Evolutionary conservation across 2,888 invertebrate genomes (phyloP).

Genomic region (Petrolisthes manimaculis): DNA sequence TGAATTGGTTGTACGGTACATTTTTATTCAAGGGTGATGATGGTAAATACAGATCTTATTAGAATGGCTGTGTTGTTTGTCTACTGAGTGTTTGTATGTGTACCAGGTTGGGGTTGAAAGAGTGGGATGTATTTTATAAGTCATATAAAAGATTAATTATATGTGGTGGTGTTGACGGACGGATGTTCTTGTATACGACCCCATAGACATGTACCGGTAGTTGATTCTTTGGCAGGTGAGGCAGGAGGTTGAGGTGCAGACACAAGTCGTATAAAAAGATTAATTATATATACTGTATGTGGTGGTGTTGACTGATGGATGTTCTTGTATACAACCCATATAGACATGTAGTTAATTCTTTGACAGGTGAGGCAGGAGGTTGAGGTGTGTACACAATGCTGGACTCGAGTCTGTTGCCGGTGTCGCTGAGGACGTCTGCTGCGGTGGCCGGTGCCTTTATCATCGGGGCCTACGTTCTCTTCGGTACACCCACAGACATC

Average conservation of each 20-base stretch:
- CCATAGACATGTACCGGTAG: background rate
- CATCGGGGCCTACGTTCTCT: slow-evolving; percentile 36
- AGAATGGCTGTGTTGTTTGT: too few relatives aligned
- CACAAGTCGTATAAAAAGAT: too few relatives aligned
- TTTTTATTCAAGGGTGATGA: too few relatives aligned
- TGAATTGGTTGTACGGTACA: too few relatives aligned
- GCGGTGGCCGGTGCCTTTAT: slow-evolving; percentile 24
- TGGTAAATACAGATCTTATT: too few relatives aligned
- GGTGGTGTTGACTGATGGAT: too few relatives aligned
- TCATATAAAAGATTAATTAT: too few relatives aligned
- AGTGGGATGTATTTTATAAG: too few relatives aligned
- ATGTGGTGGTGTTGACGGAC: too few relatives aligned
- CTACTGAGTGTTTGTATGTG: too few relatives aligned
- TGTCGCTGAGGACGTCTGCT: slow-evolving; percentile 2
- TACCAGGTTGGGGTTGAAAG: too few relatives aligned
- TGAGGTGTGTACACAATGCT: background rate
- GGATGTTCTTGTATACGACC: background rate
- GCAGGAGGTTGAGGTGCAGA: background rate
- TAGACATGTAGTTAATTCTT: background rate
- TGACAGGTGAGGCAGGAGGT: background rate
- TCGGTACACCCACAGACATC: slow-evolving; percentile 29
- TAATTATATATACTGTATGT: too few relatives aligned
- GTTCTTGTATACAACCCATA: background rate
- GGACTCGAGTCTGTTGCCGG: slow-evolving; percentile 1
- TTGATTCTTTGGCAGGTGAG: background rate